These are phyloP conservation scores for Actenoides lindsayi DNA, from an alignment of 2,113 vertebrate genomes.

Conservation along the genomic window DNA sequence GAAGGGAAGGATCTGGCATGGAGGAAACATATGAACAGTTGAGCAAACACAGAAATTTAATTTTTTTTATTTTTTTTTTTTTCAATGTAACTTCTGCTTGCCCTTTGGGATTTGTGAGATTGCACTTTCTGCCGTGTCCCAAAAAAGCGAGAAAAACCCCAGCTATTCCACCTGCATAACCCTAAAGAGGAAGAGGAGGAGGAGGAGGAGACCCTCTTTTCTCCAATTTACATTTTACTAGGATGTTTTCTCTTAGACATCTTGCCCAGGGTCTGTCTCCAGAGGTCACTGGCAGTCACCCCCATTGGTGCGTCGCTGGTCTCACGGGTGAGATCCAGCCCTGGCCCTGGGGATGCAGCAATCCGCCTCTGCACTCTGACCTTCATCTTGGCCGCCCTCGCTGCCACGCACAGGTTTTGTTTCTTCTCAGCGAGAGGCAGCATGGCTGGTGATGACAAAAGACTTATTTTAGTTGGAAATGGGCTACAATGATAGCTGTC, in stretches of 20 bases:
- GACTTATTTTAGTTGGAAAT: conserved; percentile 64
- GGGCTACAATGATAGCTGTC: conserved; percentile 51
- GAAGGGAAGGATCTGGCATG: not conserved
- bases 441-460: conserved; percentile 55
- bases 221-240: not conserved
- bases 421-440: conserved; percentile 47
- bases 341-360: conserved; percentile 6
- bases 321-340: conserved; percentile 53
- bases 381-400: conserved; percentile 47
- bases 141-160: not conserved
- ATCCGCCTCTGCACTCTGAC: conserved; percentile 56
- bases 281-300: not conserved
- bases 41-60: not conserved
- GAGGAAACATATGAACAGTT: not conserved
- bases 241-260: conserved; percentile 3
- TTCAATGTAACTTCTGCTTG: not conserved
- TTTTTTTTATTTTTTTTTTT: not conserved
- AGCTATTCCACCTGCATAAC: not conserved
- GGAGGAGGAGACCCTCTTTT: not conserved
- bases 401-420: conserved; percentile 53
- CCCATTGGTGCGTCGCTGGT: not conserved
- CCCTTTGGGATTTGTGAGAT: not conserved
- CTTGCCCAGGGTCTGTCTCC: not conserved
- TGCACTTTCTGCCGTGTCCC: rapidly evolving
- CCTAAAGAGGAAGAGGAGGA: not conserved